Evolutionary conservation across 2,113 vertebrate species (phyloP).

Genomic region (Eretmochelys imbricata): DNA sequence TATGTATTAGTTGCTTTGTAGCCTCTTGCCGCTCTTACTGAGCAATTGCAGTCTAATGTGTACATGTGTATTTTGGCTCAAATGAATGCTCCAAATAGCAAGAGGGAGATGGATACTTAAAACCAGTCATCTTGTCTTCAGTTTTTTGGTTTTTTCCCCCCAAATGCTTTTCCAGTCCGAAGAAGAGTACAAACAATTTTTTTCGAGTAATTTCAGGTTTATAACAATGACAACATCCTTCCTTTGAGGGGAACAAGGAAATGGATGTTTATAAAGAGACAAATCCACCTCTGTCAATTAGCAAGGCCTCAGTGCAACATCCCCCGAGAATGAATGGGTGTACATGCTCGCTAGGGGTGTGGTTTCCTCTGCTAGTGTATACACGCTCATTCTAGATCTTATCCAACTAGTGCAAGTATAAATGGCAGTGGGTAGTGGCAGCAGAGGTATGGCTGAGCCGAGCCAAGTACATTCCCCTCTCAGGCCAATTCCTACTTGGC

Average conservation of each 20-base stretch:
- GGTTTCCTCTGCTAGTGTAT: too few species aligned
- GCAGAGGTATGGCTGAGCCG: background rate
- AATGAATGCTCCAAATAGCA: background rate
- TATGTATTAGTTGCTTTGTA: background rate
- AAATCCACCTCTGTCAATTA: background rate
- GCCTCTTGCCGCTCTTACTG: background rate
- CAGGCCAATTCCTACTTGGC: too few species aligned
- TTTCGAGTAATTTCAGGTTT: background rate
- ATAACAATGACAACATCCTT: background rate
- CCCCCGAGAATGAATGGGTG: background rate
- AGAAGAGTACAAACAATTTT: background rate
- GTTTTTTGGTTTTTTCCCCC: background rate
- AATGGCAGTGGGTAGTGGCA: background rate
- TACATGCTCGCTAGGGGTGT: too few species aligned
- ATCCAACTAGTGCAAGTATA: too few species aligned
- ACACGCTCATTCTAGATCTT: too few species aligned
- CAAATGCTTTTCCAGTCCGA: background rate
- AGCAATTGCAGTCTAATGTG: background rate
- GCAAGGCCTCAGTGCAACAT: background rate
- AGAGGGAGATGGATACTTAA: accelerated
- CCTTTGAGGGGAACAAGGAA: background rate
- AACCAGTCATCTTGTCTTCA: background rate
- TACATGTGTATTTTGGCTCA: background rate
- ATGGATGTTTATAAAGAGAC: background rate
- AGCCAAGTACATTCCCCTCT: too few species aligned